Percentiles rank a stretch among this genome's conserved stretches.
Evolutionary conservation across 2,888 invertebrate species (phyloP).

Genomic region (Idaea biselata): DNA sequence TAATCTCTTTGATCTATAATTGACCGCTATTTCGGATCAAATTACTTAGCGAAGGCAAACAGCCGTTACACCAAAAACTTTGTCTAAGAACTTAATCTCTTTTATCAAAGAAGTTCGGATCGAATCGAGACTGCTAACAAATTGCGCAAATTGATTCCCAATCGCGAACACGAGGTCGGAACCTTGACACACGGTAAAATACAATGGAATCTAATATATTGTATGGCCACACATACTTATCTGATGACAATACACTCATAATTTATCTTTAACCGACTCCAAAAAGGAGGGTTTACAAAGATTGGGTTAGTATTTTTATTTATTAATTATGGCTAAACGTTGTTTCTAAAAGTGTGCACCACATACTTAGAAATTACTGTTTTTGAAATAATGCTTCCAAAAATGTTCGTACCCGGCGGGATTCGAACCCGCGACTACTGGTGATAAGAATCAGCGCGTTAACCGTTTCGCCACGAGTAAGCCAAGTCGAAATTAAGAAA

Average conservation of each 20-base stretch:
- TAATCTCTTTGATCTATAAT: no score
- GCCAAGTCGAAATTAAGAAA: no score
- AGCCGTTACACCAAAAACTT: not conserved
- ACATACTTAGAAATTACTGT: no score
- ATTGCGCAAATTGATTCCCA: slow-evolving; percentile 45
- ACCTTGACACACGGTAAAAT: slow-evolving; percentile 49
- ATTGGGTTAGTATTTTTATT: no score
- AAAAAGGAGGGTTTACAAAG: no score
- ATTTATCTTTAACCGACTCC: slow-evolving; percentile 14
- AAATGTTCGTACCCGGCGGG: no score
- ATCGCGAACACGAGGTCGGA: slow-evolving; percentile 48
- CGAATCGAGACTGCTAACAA: slow-evolving; percentile 23
- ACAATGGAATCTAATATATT: slow-evolving; percentile 35
- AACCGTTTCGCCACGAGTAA: no score
- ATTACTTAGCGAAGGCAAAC: not conserved
- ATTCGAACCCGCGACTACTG: no score
- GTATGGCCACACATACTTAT: slow-evolving; percentile 4
- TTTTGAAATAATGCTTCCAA: no score
- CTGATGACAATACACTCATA: slow-evolving; percentile 17
- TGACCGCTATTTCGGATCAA: not conserved
- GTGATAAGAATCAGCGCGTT: no score
- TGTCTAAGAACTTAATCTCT: not conserved
- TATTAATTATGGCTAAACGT: no score
- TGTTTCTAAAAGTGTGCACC: no score
- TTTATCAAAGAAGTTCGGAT: not conserved